phyloP scores from a whole-genome alignment of 2,888 invertebrate genomes.

The Drosophila fungiperda region DNA sequence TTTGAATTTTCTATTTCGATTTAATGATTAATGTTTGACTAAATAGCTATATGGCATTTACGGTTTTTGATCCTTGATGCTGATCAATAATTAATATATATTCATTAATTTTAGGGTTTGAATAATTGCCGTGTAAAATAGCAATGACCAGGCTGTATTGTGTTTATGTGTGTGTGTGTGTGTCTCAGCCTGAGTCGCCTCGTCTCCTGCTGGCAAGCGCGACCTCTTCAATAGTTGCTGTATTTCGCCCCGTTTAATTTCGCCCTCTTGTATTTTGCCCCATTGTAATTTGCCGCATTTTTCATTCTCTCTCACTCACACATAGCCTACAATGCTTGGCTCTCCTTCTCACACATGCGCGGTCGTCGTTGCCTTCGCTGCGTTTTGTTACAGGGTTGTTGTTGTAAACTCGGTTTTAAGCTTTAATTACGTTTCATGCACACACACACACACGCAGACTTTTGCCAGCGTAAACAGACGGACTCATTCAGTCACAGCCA shows the following conservation, averaged over 20 bases:
- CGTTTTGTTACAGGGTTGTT: slow-evolving; percentile 60
- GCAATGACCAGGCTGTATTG: not conserved
- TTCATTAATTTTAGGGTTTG: not conserved
- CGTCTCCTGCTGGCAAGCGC: slow-evolving; percentile 44
- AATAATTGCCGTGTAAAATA: not conserved
- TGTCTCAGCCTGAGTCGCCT: slow-evolving; percentile 20
- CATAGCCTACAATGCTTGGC: slow-evolving; percentile 30
- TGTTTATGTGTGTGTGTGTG: slow-evolving; percentile 15
- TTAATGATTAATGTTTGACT: not conserved
- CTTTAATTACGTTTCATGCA: slow-evolving; percentile 75
- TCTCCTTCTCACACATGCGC: slow-evolving; percentile 63
- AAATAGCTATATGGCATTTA: not conserved
- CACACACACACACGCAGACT: slow-evolving; percentile 7
- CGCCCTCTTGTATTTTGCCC: slow-evolving; percentile 3
- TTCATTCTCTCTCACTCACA: slow-evolving; percentile 14
- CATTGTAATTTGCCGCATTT: slow-evolving; percentile 5
- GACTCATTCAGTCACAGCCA: slow-evolving; percentile 61
- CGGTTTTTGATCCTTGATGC: slow-evolving; percentile 3
- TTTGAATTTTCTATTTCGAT: not conserved
- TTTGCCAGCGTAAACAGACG: slow-evolving; percentile 57
- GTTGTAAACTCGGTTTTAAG: slow-evolving; percentile 80
- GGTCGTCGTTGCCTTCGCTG: slow-evolving; percentile 35
- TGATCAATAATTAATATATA: not conserved
- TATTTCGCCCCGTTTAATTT: slow-evolving; percentile 9
- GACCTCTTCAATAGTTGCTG: slow-evolving; percentile 21